These are phyloP conservation scores for Stichopus horrens DNA, from an alignment of 53 echinoderm and acorn worm genomes.

Conservation along the genomic window DNA sequence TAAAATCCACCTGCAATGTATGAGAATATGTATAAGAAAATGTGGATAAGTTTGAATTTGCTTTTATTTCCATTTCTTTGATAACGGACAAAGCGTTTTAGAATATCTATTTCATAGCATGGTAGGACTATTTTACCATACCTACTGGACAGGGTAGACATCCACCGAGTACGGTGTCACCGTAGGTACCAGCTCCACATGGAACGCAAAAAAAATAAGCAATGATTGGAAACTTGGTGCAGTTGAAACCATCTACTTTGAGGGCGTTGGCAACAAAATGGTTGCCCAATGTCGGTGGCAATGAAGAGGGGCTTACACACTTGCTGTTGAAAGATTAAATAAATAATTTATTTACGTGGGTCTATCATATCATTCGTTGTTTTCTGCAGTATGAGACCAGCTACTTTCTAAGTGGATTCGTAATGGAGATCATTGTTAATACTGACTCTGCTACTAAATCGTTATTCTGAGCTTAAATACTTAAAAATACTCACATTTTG, in stretches of 20 bases:
- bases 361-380: no score
- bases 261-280: background rate
- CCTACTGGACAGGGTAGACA: background rate
- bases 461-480: no score
- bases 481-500: background rate
- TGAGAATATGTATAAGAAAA: no score
- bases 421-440: no score
- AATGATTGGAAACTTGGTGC: background rate
- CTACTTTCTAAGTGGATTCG: no score
- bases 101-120: no score
- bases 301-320: slow-evolving; percentile 1
- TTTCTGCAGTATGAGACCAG: no score
- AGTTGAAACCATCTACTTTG: slow-evolving; percentile 3
- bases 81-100: no score
- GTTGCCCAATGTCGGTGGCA: background rate
- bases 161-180: background rate
- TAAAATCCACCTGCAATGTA: slow-evolving; percentile 24
- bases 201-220: background rate
- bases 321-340: background rate
- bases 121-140: background rate
- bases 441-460: no score
- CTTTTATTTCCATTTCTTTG: no score
- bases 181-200: slow-evolving; percentile 1
- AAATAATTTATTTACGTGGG: no score
- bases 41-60: no score